Percentiles rank a stretch among this genome's conserved stretches.
Evolutionary conservation across 2,888 invertebrate species (phyloP).

Genomic region (Parthenolecanium corni): DNA sequence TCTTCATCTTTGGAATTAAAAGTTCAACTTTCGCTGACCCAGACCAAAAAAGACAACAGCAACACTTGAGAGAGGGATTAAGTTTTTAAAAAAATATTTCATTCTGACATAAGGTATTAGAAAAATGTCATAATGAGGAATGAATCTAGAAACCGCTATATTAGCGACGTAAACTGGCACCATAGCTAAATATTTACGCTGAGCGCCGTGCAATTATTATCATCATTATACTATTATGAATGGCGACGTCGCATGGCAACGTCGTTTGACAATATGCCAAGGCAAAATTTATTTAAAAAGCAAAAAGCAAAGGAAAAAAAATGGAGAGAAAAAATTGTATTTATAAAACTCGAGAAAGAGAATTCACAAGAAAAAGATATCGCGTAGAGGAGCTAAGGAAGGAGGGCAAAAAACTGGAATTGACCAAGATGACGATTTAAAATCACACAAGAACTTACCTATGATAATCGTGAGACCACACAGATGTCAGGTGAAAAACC

Average conservation of each 20-base stretch:
- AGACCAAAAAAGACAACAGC: no score
- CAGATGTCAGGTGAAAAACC: conserved; percentile 9
- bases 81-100: no score
- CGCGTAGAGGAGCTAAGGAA: no score
- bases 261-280: conserved; percentile 15
- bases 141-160: neutral
- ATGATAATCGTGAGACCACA: conserved; percentile 13
- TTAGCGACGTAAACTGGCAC: neutral
- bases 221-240: conserved; percentile 10
- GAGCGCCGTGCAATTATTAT: conserved; percentile 1
- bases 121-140: no score
- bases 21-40: no score
- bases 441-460: conserved; percentile 5
- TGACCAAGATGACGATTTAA: conserved; percentile 9
- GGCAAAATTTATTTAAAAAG: neutral
- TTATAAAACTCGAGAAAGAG: no score
- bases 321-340: neutral
- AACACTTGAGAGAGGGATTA: no score
- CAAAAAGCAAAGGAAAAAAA: neutral
- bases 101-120: no score
- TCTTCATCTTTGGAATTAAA: no score
- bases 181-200: neutral
- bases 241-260: conserved; percentile 11
- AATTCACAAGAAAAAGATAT: no score
- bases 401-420: conserved; percentile 3